A percentile compares a stretch with the other conserved stretches of the same genome.
Evolutionary conservation across 2,888 invertebrate species (phyloP).

Genomic region (Plebejus melissa): DNA sequence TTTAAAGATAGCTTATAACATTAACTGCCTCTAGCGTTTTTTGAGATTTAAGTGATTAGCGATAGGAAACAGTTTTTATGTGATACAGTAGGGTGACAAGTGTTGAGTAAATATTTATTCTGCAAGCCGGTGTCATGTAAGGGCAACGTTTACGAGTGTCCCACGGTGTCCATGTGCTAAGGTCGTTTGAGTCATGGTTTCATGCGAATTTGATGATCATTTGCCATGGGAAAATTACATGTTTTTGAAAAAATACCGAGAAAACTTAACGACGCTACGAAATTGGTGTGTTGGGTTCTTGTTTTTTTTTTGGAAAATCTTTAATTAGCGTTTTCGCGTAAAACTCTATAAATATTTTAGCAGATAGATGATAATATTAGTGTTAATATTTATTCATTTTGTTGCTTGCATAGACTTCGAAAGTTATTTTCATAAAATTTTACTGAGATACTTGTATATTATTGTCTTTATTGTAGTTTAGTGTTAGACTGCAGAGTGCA

Average conservation of each 20-base stretch:
- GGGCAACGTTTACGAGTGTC: background rate
- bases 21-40: background rate
- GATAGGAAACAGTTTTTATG: background rate
- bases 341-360: no score
- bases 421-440: no score
- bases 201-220: background rate
- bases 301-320: no score
- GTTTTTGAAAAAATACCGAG: background rate
- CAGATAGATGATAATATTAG: no score
- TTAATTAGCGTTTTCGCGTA: no score
- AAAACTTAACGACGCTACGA: background rate
- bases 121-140: slow-evolving; percentile 14
- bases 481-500: no score
- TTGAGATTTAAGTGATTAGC: slow-evolving; percentile 8
- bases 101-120: background rate
- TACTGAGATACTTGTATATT: no score
- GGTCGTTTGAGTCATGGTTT: slow-evolving; percentile 5
- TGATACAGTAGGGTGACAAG: background rate
- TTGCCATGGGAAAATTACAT: background rate
- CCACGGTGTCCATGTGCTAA: slow-evolving; percentile 10
- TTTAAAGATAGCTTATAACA: background rate
- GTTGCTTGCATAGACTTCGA: no score
- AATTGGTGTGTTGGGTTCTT: background rate
- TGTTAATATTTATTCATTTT: no score
- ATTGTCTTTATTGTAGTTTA: no score